phyloP scores from a whole-genome alignment of 2,113 vertebrate species.

The Myrmecophaga tridactyla region DNA sequence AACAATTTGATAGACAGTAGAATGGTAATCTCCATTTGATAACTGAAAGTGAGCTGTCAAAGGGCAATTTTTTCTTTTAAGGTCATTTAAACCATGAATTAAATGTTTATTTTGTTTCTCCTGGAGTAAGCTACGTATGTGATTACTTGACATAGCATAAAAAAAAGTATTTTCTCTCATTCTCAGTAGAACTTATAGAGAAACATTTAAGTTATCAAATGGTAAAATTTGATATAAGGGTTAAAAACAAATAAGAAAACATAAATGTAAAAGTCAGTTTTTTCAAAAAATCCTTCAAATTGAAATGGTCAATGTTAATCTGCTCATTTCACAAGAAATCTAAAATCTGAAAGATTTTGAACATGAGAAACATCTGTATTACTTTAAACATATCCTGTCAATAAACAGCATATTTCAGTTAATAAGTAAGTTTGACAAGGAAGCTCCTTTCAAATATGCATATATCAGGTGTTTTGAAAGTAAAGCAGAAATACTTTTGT shows the following conservation, averaged over 20 bases:
- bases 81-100: not conserved
- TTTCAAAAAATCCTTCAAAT: not conserved
- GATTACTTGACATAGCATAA: not conserved
- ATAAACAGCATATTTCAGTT: not conserved
- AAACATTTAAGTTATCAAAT: not conserved
- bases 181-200: not conserved
- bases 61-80: not conserved
- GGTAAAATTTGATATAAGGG: not conserved
- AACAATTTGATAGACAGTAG: not conserved
- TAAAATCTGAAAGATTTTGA: not conserved
- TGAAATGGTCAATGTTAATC: not conserved
- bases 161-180: not conserved
- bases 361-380: not conserved
- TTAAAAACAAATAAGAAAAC: not conserved
- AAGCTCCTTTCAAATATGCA: not conserved
- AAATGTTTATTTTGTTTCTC: not conserved
- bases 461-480: not conserved
- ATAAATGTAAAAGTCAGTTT: not conserved
- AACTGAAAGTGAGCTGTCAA: not conserved
- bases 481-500: not conserved
- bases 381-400: not conserved
- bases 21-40: not conserved
- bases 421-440: not conserved
- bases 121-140: not conserved
- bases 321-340: not conserved